Base-by-base conservation (phyloP, 2,797 vertebrate genomes). In the Hoplostethus mediterraneus region DNA sequence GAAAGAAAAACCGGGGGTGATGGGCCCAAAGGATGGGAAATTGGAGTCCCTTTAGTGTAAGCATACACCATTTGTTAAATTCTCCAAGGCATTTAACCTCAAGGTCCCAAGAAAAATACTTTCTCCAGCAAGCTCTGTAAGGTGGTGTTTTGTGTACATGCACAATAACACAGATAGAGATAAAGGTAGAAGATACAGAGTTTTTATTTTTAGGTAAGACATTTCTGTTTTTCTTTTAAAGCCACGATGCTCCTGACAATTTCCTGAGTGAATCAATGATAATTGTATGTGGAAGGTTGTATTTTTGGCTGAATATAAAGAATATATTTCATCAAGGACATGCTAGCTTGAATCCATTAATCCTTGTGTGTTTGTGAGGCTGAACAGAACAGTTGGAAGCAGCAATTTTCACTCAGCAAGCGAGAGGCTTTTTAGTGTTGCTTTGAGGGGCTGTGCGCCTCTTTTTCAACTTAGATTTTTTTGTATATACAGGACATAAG, bases 41-140 rank as follows among this genome's bases (percentile, higher is more conserved):
- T 56, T 67, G 44, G 49, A 84, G 67, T 89, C 80, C 73, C 80
- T 62, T 69, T 69, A 66, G 74, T 77, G 56, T 73, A 61, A 70
- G 78, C 63, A 67, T 73, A 75, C 58, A 51, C 49, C 58, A 51
- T 70, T 80, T 75, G 71, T 81, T 68, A 71, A 74, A 79, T 80
- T 82, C 83, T 88, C 82, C 30, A 6, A 81, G 82, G 84, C 69
- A 63, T 84, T 86, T 82, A 82, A 85, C 78, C 82, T 38, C 70
- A 77, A 77, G 71, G 60, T 61, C 71, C 25, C 75, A 10, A 55
- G 25, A 57, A 62, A 74, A 61, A 70, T 59, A 48, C 52, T 71
- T 73, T 44, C 38, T 69, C 61, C 55, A 71, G 54, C 56, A 73
- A 65, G 47, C 45, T 64, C 13, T 42, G 47, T 49, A 55, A 67